Conservation (phyloP, 2,888 invertebrate genomes). For the Napeogenes sylphis region DNA sequence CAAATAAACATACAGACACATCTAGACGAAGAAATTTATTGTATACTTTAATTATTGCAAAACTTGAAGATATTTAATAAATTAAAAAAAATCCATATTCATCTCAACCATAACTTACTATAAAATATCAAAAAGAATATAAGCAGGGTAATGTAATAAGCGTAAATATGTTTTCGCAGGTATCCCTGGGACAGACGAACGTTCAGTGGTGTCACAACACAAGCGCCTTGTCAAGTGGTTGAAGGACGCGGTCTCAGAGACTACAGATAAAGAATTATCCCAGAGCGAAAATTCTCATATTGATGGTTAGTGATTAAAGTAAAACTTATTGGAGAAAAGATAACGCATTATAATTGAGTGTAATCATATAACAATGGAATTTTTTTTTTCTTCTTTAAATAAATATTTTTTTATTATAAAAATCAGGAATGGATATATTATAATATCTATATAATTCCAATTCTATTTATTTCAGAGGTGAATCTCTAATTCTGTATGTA, state of each 20-base stretch:
- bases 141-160: neutral
- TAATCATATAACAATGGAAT: too few relatives aligned
- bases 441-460: too few relatives aligned
- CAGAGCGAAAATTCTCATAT: slow-evolving; percentile 32
- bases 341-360: too few relatives aligned
- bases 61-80: too few relatives aligned
- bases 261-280: slow-evolving; percentile 52
- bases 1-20: neutral
- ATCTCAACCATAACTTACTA: too few relatives aligned
- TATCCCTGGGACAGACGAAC: slow-evolving; percentile 48
- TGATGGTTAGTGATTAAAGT: slow-evolving; percentile 45
- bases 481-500: neutral
- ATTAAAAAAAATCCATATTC: too few relatives aligned
- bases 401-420: too few relatives aligned
- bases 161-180: slow-evolving; percentile 38
- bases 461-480: neutral
- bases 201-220: slow-evolving; percentile 51
- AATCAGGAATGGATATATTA: too few relatives aligned
- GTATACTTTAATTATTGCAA: too few relatives aligned
- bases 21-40: too few relatives aligned
- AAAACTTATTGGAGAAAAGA: neutral
- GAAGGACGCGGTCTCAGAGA: slow-evolving; percentile 41
- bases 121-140: too few relatives aligned
- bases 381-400: neutral
- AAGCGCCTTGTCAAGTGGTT: slow-evolving; percentile 53